A percentile compares a stretch with the other conserved stretches of the same genome.
phyloP scores from a whole-genome alignment of 2,797 vertebrate species.

The Chelon labrosus region DNA sequence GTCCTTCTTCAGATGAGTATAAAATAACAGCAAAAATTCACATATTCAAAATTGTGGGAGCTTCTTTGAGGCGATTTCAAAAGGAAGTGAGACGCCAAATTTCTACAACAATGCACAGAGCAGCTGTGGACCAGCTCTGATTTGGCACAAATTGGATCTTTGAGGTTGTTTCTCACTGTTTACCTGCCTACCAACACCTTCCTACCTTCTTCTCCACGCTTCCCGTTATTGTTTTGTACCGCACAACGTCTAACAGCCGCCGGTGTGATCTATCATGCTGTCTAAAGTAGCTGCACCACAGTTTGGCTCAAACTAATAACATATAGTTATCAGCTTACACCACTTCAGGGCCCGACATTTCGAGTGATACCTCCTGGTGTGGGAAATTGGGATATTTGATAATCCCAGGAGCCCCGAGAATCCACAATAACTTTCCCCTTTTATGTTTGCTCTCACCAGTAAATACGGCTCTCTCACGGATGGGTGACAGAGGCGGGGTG shows the following conservation, averaged over 20 bases:
- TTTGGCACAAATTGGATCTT: constrained; percentile 9
- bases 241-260: background rate
- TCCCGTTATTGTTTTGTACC: background rate
- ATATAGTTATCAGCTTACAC: background rate
- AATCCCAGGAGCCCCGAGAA: constrained; percentile 8
- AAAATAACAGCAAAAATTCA: background rate
- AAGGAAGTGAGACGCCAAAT: background rate
- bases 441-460: constrained; percentile 24
- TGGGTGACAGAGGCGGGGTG: constrained; percentile 41
- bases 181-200: constrained; percentile 14
- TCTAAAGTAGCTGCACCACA: background rate
- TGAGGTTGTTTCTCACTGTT: constrained; percentile 6
- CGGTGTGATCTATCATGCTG: background rate
- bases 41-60: background rate
- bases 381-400: constrained; percentile 11
- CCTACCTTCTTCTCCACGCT: background rate
- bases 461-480: constrained; percentile 38
- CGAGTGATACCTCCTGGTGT: background rate
- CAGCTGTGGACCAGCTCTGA: constrained; percentile 15
- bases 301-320: background rate
- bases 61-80: background rate
- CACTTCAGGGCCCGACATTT: background rate
- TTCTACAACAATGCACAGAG: background rate
- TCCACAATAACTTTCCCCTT: constrained; percentile 16
- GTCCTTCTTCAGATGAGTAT: background rate